Base-by-base conservation (phyloP, 2,113 vertebrate genomes). In the Boleophthalmus pectinirostris region DNA sequence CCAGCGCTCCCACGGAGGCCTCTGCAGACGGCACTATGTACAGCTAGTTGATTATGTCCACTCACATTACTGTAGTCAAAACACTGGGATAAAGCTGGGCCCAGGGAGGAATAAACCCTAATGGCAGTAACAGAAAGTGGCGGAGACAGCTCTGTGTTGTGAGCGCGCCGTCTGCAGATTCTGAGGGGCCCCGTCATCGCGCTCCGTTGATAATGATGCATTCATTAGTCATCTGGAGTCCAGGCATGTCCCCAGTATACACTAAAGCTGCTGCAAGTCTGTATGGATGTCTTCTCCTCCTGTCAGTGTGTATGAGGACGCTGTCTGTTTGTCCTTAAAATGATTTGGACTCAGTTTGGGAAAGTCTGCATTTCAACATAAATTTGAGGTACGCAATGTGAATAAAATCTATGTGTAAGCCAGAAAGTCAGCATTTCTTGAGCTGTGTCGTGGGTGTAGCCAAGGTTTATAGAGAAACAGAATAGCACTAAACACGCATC, bases 161-260 rank as follows among this genome's bases (percentile, higher is more conserved):
- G 67, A 82, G 74, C 82, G 58, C 64, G 79, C 78, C 77, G 77
- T 84, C 79, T 85, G 83, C 70, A 85, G 82, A 87, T 89, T 87
- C 65, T 77, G 24, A 79, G 73, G 57, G 69, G 69, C 56, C 45
- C 67, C 81, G 84, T 88, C 81, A 79, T 79, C 73, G 24, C 57
- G 63, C 80, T 78, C 61, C 74, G 51, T 75, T 75, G 79, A 85
- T 88, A 88, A 88, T 88, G 85, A 87, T 78, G 81, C 81, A 84
- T 89, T 84, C 81, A 82, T 90, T 88, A 88, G 75, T 74, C 80
- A 86, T 80, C 76, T 69, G 71, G 69, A 89, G 88, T 80, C 85
- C 73, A 82, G 77, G 46, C 81, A 77, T 87, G 87, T 78, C 80
- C 84, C 72, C 5, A n/a, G 68, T 73, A 78, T 71, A 78, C 74